Evolutionary conservation across 2,797 vertebrate species (phyloP), one percentile per base, ranked within the genome.

Genomic region (Taenioides sp.): DNA sequence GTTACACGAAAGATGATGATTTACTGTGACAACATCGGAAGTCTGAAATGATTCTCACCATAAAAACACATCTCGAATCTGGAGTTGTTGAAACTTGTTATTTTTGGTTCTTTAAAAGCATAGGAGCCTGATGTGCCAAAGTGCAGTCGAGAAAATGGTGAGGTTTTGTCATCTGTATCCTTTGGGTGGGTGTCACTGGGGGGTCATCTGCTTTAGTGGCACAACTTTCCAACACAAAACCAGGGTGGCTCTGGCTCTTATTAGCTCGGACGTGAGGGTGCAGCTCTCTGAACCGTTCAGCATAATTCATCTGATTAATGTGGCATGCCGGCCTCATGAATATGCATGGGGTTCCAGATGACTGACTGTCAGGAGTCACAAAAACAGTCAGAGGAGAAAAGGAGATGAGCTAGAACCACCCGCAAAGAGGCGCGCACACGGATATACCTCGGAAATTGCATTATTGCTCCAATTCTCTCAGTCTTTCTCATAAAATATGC

Each of bases 261-360:
- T 89, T 85, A 87, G 77, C 80, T 85, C 70, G 77, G 89, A 90
- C 84, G 27, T 77, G 79, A 79, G 71, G 76, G 82, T 79, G 81
- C 59, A 22, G 78, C 79, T 87, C 84, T 2, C 14, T 87, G 88
- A 91, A 87, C 88, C 87, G 10, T 78, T 77, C 55, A 5, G 82
- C 84, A 83, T 86, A 84, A 88, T 87, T 84, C 72, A 75, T 82
- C 82, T 86, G 84, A 91, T 89, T 82, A 91, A 92, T 89, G 84
- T 86, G 86, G 84, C 76, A 60, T 3, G 57, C 75, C 80, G 74
- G 77, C 80, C 57, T 86, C 79, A 80, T 90, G 85, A 89, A 91
- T 89, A 92, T 91, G 84, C 81, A 90, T 78, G n/a, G 11, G 17
- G 76, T 86, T 87, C 76, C 81, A 83, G 71, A 79, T 87, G 86